Evolutionary conservation across 2,113 vertebrate species (phyloP).

Genomic region (Alethe castanea): DNA sequence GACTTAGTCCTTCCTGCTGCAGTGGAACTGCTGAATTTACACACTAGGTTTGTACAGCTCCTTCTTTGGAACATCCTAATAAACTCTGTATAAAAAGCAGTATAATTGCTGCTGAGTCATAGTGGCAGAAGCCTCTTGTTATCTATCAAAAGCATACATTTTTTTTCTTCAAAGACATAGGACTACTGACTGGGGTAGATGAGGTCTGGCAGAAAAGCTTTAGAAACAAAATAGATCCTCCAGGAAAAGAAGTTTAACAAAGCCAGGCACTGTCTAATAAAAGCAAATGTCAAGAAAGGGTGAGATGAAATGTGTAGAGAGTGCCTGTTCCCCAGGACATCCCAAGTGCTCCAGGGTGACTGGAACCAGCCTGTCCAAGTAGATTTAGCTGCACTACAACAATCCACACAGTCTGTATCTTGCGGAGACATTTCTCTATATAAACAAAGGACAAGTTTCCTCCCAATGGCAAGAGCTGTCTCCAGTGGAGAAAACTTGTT

Average conservation of each 20-base stretch:
- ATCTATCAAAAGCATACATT: background rate
- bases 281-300: background rate
- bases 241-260: background rate
- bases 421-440: background rate
- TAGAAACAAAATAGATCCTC: background rate
- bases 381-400: background rate
- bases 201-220: background rate
- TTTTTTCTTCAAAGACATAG: background rate
- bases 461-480: background rate
- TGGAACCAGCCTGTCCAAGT: background rate
- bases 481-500: background rate
- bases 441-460: background rate
- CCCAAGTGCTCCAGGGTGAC: background rate
- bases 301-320: background rate
- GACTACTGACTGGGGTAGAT: background rate
- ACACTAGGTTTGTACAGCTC: background rate
- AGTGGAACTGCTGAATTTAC: background rate
- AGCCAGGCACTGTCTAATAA: background rate
- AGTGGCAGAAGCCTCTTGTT: background rate
- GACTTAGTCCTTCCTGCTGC: background rate
- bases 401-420: background rate
- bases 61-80: background rate
- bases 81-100: background rate
- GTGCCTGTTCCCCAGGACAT: background rate
- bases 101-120: conserved; percentile 12